A percentile compares a stretch with the other conserved stretches of the same genome.
Evolutionary conservation across 2,113 vertebrate genomes (phyloP).

Genomic region (Corythornis madagascariensis): DNA sequence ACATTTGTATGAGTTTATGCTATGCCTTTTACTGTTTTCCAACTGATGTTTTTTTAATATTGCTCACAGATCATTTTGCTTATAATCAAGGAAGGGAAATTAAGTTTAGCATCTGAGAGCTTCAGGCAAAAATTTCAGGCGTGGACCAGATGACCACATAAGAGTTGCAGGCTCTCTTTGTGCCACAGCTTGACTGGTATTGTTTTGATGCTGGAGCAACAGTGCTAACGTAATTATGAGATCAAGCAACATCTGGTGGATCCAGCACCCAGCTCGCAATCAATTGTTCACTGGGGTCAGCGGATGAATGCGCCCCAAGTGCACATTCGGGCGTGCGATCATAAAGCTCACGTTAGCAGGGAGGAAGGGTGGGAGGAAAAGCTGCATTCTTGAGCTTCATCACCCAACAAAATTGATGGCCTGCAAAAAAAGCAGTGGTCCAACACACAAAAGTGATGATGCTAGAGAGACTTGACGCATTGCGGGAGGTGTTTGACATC

Average conservation of each 20-base stretch:
- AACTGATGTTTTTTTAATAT: slow-evolving; percentile 48
- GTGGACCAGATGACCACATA: slow-evolving; percentile 38
- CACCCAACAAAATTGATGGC: slow-evolving; percentile 61
- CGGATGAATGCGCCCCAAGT: slow-evolving; percentile 73
- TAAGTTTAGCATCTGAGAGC: slow-evolving; percentile 26
- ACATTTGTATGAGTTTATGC: slow-evolving; percentile 21
- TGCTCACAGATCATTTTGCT: slow-evolving; percentile 24
- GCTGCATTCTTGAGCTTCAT: slow-evolving; percentile 65
- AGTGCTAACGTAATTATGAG: slow-evolving; percentile 77
- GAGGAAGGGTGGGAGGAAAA: slow-evolving; percentile 39
- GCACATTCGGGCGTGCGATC: slow-evolving; percentile 80
- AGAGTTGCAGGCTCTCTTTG: not conserved
- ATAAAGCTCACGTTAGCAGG: slow-evolving; percentile 84
- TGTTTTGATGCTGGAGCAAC: slow-evolving; percentile 72
- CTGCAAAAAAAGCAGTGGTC: slow-evolving; percentile 66
- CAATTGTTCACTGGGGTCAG: slow-evolving; percentile 69
- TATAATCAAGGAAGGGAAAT: slow-evolving; percentile 47
- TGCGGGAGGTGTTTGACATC: slow-evolving; percentile 80
- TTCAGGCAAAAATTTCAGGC: slow-evolving; percentile 23
- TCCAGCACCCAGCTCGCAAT: slow-evolving; percentile 61
- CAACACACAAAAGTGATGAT: slow-evolving; percentile 82
- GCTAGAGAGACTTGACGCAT: slow-evolving; percentile 79
- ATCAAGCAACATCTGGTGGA: slow-evolving; percentile 86
- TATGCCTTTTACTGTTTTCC: slow-evolving; percentile 24
- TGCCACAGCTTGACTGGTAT: slow-evolving; percentile 61